Evolutionary conservation across 2,888 invertebrate genomes (phyloP).

Genomic region (Archaeoteleia sp.): DNA sequence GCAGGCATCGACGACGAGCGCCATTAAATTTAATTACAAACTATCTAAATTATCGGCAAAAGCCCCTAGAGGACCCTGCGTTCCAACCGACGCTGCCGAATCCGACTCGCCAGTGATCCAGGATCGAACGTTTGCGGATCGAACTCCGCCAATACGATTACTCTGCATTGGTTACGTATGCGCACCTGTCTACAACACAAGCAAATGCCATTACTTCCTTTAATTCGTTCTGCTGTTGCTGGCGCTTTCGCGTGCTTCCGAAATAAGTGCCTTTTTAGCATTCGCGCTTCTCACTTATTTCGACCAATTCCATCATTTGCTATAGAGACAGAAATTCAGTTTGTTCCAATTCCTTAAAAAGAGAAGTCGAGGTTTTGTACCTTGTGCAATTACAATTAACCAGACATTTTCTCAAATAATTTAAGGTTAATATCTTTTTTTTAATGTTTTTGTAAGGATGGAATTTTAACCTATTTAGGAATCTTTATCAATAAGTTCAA

Average conservation of each 20-base stretch:
- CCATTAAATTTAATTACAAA: slow-evolving; percentile 63
- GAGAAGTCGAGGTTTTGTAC: no score
- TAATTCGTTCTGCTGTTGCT: slow-evolving; percentile 34
- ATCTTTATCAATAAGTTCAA: no score
- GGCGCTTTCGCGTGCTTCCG: slow-evolving; percentile 18
- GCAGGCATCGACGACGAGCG: slow-evolving; percentile 51
- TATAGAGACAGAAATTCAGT: no score
- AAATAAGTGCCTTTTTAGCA: slow-evolving; percentile 45
- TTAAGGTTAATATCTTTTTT: no score
- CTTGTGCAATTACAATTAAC: no score
- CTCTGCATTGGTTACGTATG: slow-evolving; percentile 44
- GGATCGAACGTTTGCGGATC: slow-evolving; percentile 44
- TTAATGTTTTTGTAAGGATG: no score
- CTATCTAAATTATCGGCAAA: slow-evolving; percentile 61
- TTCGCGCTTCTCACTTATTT: not conserved
- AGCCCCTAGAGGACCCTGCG: slow-evolving; percentile 36
- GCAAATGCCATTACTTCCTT: slow-evolving; percentile 50
- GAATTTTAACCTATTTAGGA: no score
- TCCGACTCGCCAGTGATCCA: slow-evolving; percentile 39
- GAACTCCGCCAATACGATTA: slow-evolving; percentile 48
- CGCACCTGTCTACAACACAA: slow-evolving; percentile 41
- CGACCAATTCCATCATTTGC: not conserved
- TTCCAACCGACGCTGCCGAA: slow-evolving; percentile 1
- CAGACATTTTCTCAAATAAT: no score
- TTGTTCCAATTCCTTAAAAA: no score